Conservation (phyloP, 2,888 invertebrate genomes). For the Agonum fuliginosum region DNA sequence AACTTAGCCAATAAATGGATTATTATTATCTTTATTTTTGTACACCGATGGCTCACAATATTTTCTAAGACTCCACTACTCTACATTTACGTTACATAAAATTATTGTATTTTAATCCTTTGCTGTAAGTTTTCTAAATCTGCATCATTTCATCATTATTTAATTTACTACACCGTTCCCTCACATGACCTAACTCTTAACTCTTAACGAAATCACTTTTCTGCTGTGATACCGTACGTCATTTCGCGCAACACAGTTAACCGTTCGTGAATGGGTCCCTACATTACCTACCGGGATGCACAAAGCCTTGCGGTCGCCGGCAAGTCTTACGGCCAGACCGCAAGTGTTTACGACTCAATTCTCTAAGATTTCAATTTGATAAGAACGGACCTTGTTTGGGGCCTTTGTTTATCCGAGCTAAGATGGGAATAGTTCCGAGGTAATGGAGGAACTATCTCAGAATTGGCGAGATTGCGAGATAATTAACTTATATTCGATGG, state of each 20-base stretch:
- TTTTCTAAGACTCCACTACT: too few relatives aligned
- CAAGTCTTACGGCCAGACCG: conserved; percentile 54
- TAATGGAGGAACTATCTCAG: too few relatives aligned
- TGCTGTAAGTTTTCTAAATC: too few relatives aligned
- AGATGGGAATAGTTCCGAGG: not conserved
- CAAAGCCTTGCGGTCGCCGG: conserved; percentile 28
- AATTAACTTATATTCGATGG: too few relatives aligned
- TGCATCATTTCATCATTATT: too few relatives aligned
- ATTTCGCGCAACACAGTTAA: conserved; percentile 14
- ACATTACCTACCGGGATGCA: not conserved
- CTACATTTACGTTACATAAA: too few relatives aligned
- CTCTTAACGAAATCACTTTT: not conserved
- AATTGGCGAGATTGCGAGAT: too few relatives aligned
- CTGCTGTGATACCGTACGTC: not conserved
- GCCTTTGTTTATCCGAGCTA: conserved; percentile 38
- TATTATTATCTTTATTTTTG: too few relatives aligned
- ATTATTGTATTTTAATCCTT: too few relatives aligned
- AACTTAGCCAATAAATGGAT: too few relatives aligned
- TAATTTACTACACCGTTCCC: not conserved
- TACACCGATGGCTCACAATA: too few relatives aligned
- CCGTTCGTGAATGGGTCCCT: not conserved
- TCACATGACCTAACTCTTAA: not conserved
- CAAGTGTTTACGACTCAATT: conserved; percentile 58
- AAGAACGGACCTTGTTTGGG: conserved; percentile 49
- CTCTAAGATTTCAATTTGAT: conserved; percentile 60